Evolutionary conservation across 2,888 invertebrate genomes (phyloP), one percentile per base, ranked within the genome.

Genomic region (Eupithecia insigniata): DNA sequence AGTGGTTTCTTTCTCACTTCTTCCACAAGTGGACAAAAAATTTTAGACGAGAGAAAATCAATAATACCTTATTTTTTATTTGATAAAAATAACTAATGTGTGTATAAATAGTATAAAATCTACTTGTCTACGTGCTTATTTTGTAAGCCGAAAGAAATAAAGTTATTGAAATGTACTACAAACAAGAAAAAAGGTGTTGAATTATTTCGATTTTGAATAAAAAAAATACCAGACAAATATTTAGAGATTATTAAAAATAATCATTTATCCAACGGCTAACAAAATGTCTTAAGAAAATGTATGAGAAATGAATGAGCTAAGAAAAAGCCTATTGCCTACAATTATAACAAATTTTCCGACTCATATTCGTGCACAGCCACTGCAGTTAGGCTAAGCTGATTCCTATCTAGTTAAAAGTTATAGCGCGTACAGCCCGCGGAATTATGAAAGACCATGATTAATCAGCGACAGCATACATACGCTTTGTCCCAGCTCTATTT

Each of bases 401-500:
- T 55, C 26, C n/a, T 36, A 51, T 66, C 51, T 55, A 66, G n/a
- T 55, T 32, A 32, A 66, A 66, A 66, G 64, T 64, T 64, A 62
- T 62, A 36, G 34, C 36, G 34, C 68, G 71, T 74, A 14, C 2
- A 66, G 71, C 79, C 81, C 79, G 80, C 76, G 80, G 79, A 86
- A 86, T 85, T 87, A 87, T 88, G 87, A 87, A 88, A 91, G 89
- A 89, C 87, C 89, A 86, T 91, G 90, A 92, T 92, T 92, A 92
- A 91, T 92, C 90, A 90, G 90, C 88, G 89, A 87, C 91, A 87
- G 84, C 85, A 84, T 86, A 86, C 78, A 83, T 82, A 82, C 85
- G 88, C 88, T 91, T 92, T 92, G 91, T 92, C 88, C 89, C 85
- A 86, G 83, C 85, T 88, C 89, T 90, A 92, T 93, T 87, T 92